Percentiles rank a stretch among this genome's conserved stretches.
Evolutionary conservation across 2,888 invertebrate species (phyloP).

Genomic region (Catotricha subobsoleta): DNA sequence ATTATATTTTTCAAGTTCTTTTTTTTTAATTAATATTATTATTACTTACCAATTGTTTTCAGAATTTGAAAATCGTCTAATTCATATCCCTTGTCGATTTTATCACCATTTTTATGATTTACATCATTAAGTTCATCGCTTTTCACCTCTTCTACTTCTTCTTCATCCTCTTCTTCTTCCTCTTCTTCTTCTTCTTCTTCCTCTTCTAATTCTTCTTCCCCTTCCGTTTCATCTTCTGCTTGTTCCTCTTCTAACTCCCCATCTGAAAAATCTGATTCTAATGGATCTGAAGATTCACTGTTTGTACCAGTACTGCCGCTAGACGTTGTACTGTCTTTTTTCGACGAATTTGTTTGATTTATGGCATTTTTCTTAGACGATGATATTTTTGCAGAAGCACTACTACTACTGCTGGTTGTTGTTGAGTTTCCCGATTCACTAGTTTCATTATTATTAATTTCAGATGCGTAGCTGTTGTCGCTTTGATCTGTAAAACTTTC

Average conservation of each 20-base stretch:
- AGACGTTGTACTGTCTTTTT: neutral
- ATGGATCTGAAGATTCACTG: constrained; percentile 26
- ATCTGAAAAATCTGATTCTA: constrained; percentile 27
- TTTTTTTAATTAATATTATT: no score
- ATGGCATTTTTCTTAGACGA: no score
- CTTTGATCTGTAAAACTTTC: constrained; percentile 1
- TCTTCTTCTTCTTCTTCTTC: neutral
- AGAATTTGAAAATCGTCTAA: constrained; percentile 70
- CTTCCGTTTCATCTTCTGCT: constrained; percentile 15
- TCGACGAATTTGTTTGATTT: neutral
- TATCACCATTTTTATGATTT: constrained; percentile 20
- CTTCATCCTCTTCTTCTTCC: constrained; percentile 1
- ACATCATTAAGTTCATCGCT: neutral
- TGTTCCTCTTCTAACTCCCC: constrained; percentile 14
- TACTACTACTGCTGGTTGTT: neutral
- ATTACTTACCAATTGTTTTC: constrained; percentile 66
- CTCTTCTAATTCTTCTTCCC: constrained; percentile 14
- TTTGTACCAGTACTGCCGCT: neutral
- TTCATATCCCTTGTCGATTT: constrained; percentile 36
- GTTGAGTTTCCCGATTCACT: neutral
- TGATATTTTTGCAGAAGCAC: neutral
- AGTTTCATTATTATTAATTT: neutral
- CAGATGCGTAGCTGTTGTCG: constrained; percentile 1
- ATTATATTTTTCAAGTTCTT: no score
- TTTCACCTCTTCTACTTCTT: constrained; percentile 6